Percentiles rank a stretch among this genome's conserved stretches.
phyloP scores from a whole-genome alignment of 2,797 vertebrate genomes.

The Serranus cabrilla region DNA sequence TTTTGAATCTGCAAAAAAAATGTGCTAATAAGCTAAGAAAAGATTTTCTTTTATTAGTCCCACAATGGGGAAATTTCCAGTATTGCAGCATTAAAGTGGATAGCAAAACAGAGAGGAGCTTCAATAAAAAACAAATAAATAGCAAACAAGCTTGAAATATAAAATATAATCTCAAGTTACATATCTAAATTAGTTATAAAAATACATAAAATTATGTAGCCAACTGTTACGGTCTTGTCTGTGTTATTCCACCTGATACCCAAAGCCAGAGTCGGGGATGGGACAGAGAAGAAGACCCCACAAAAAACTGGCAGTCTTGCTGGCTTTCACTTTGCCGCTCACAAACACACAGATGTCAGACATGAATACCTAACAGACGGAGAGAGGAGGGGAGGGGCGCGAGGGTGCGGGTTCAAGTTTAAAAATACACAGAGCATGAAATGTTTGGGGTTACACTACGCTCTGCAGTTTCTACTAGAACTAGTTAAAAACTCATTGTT shows the following conservation, averaged over 20 bases:
- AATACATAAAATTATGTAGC: conserved; percentile 13
- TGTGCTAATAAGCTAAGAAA: no score
- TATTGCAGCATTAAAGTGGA: no score
- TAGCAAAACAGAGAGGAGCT: no score
- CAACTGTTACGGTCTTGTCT: conserved; percentile 9
- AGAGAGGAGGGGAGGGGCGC: conserved; percentile 55
- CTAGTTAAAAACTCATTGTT: background rate
- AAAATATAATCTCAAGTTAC: no score
- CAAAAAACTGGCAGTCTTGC: conserved; percentile 61
- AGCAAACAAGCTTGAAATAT: no score
- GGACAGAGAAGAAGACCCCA: conserved; percentile 52
- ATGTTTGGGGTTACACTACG: conserved; percentile 57
- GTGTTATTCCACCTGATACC: conserved; percentile 50
- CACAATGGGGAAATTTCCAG: no score
- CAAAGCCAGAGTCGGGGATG: conserved; percentile 11
- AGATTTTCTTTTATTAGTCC: no score
- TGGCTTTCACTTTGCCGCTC: conserved; percentile 73
- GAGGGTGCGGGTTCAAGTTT: conserved; percentile 75
- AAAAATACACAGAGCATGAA: conserved; percentile 67
- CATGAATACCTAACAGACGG: conserved; percentile 80
- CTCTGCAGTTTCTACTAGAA: background rate
- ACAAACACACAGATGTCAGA: conserved; percentile 85
- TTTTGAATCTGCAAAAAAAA: no score
- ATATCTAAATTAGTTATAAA: no score
- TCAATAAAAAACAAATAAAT: no score